Conservation (phyloP, 2,797 vertebrate species). For the Tragopan temminckii region DNA sequence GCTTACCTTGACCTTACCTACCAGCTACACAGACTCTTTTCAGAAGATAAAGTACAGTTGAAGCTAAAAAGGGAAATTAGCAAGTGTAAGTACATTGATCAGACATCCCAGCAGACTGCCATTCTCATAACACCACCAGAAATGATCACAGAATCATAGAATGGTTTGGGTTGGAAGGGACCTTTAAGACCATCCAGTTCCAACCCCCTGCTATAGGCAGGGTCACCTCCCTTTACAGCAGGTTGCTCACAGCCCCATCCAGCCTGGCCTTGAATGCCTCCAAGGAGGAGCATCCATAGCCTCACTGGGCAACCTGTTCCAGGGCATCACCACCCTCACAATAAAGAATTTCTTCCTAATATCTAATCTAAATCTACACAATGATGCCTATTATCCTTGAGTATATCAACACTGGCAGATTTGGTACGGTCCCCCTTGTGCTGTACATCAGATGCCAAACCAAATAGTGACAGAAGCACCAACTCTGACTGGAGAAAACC, state of each 20-base stretch:
- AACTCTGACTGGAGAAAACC: fast-evolving
- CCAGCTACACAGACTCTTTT: neutral
- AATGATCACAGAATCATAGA: neutral
- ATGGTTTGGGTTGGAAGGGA: too few relatives aligned
- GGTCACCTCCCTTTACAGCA: too few relatives aligned
- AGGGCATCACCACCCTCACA: too few relatives aligned
- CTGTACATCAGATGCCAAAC: fast-evolving
- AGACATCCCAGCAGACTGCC: neutral
- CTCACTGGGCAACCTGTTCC: too few relatives aligned
- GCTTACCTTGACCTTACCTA: neutral
- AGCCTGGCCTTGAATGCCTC: too few relatives aligned
- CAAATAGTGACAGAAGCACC: neutral
- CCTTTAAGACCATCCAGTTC: too few relatives aligned
- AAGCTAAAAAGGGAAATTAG: neutral
- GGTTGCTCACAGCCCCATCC: too few relatives aligned
- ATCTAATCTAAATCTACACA: too few relatives aligned
- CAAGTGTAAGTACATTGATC: neutral
- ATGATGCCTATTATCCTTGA: neutral
- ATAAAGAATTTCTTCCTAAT: too few relatives aligned
- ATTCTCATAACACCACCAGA: neutral
- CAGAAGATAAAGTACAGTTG: neutral
- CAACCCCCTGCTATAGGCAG: too few relatives aligned
- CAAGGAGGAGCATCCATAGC: too few relatives aligned
- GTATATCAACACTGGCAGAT: fast-evolving
- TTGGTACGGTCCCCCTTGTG: fast-evolving